These are phyloP conservation scores for Tenthredo notha DNA, from an alignment of 2,888 invertebrate genomes.

Conservation along the genomic window DNA sequence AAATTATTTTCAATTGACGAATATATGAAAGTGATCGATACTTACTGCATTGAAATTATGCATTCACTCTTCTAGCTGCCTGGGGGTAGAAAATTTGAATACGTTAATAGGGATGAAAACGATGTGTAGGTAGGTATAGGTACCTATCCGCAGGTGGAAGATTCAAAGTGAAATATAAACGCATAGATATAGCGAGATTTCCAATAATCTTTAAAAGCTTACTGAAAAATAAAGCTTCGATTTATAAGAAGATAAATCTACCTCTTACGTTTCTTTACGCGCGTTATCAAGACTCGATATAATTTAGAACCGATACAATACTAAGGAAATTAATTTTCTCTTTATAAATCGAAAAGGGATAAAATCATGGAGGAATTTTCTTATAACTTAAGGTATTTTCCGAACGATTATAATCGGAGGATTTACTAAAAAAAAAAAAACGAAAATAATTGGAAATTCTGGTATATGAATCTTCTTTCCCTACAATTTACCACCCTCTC, in stretches of 20 bases:
- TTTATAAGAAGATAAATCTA: no score
- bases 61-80: slow-evolving; percentile 14
- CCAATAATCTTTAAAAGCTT: not conserved
- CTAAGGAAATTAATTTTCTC: not conserved
- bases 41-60: slow-evolving; percentile 13
- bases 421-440: not conserved
- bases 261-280: no score
- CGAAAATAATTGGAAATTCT: not conserved
- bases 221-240: not conserved
- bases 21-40: slow-evolving; percentile 15
- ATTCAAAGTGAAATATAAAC: not conserved
- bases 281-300: no score
- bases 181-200: not conserved
- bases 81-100: slow-evolving; percentile 27
- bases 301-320: no score
- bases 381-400: not conserved
- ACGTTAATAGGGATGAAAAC: slow-evolving; percentile 33
- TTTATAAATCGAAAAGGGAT: not conserved
- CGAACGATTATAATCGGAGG: not conserved
- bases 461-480: not conserved
- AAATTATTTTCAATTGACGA: not conserved
- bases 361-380: not conserved
- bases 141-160: not conserved
- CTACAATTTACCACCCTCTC: not conserved
- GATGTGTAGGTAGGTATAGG: no score